Evolutionary conservation across 2,888 invertebrate genomes (phyloP).

Genomic region (Entomobrya multifasciata): DNA sequence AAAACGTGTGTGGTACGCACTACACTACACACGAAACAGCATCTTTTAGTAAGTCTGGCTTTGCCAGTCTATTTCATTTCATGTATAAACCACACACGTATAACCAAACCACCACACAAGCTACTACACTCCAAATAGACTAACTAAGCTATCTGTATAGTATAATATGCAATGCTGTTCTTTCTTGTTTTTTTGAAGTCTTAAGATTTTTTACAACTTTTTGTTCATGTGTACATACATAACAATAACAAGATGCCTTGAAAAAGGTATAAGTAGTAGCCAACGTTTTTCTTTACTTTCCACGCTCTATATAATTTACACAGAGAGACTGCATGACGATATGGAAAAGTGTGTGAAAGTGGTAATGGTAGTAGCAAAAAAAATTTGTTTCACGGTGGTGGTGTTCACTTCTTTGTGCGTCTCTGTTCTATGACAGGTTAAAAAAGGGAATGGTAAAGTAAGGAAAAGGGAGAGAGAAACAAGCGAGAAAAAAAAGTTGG

Average conservation of each 20-base stretch:
- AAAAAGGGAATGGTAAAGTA: neutral
- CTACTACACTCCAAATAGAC: conserved; percentile 36
- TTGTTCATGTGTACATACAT: conserved; percentile 13
- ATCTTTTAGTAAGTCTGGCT: too few species aligned
- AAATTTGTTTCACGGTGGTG: conserved; percentile 11
- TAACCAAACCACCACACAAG: conserved; percentile 1
- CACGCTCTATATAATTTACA: conserved; percentile 23
- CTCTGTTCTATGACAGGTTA: conserved; percentile 14
- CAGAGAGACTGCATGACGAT: neutral
- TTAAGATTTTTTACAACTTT: conserved; percentile 41
- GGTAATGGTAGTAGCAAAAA: conserved; percentile 17
- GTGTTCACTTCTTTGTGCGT: neutral
- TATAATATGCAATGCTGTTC: neutral
- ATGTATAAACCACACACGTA: conserved; percentile 27
- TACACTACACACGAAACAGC: neutral
- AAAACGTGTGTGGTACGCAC: neutral
- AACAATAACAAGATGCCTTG: too few species aligned
- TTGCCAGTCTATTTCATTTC: neutral
- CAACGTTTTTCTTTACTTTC: neutral
- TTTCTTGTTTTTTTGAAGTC: conserved; percentile 8
- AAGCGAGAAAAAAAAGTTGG: conserved; percentile 16
- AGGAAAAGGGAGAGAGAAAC: neutral
- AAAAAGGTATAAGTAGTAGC: neutral
- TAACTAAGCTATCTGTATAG: conserved; percentile 9
- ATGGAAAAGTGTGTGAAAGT: neutral